Conservation (phyloP, 2,113 vertebrate genomes). For the Hypomesus transpacificus region DNA sequence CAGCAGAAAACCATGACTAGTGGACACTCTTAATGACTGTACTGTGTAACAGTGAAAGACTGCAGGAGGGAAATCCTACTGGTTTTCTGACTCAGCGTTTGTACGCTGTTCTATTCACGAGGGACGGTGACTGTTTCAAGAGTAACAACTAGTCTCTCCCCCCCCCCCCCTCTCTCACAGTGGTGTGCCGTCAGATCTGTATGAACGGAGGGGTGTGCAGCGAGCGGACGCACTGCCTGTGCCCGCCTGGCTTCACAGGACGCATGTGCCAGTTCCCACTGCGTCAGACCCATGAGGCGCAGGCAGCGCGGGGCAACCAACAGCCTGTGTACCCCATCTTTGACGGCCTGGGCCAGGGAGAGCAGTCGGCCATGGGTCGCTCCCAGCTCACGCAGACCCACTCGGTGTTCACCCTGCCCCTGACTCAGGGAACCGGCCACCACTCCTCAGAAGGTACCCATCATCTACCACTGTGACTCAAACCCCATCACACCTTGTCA, state of each 20-base stretch:
- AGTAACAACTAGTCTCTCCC: neutral
- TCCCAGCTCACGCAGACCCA: slow-evolving; percentile 73
- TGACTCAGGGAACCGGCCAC: slow-evolving; percentile 70
- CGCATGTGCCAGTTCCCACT: slow-evolving; percentile 85
- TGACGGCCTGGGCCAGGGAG: slow-evolving; percentile 66
- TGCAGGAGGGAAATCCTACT: neutral
- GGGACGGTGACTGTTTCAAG: neutral
- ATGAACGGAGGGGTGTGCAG: slow-evolving; percentile 91
- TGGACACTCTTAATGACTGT: neutral
- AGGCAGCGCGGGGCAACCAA: slow-evolving; percentile 74
- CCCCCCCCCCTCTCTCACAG: slow-evolving; percentile 57
- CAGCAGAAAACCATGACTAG: neutral
- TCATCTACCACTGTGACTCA: neutral
- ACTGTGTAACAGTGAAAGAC: no score
- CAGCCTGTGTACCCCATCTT: slow-evolving; percentile 81
- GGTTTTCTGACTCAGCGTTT: neutral
- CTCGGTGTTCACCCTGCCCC: slow-evolving; percentile 79
- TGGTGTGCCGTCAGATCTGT: slow-evolving; percentile 89
- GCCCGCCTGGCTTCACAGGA: slow-evolving; percentile 84
- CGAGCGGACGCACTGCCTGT: slow-evolving; percentile 84
- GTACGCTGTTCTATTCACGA: neutral
- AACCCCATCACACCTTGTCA: neutral
- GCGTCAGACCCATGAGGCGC: slow-evolving; percentile 60
- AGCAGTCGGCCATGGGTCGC: slow-evolving; percentile 50
- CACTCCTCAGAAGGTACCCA: slow-evolving; percentile 83